Conservation (phyloP, 2,888 invertebrate species). For the Philhelius pedissequus region DNA sequence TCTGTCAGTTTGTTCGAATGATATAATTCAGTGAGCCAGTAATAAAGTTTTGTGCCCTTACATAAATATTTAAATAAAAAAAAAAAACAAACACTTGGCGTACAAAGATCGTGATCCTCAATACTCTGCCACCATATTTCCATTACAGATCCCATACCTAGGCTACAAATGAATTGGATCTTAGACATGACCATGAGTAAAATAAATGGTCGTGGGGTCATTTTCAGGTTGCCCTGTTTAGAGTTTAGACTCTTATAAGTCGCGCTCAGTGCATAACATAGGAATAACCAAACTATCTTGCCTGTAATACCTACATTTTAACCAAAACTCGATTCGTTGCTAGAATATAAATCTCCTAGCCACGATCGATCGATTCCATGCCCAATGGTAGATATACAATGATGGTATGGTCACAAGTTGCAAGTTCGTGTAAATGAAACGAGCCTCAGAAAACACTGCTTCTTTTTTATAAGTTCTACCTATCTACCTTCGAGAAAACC, state of each 20-base stretch:
- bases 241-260: not conserved
- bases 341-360: constrained; percentile 50
- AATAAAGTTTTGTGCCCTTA: not conserved
- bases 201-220: constrained; percentile 54
- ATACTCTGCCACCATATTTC: not conserved
- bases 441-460: constrained; percentile 30
- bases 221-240: constrained; percentile 13
- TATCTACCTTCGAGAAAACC: constrained; percentile 5
- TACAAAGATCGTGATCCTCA: constrained; percentile 50
- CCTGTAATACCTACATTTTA: constrained; percentile 13
- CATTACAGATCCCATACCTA: not conserved
- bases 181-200: constrained; percentile 24
- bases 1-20: too few species aligned
- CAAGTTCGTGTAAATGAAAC: constrained; percentile 50
- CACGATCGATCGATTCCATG: constrained; percentile 51
- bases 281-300: not conserved
- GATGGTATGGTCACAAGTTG: constrained; percentile 20
- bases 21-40: not conserved
- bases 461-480: constrained; percentile 1
- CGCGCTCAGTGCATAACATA: not conserved
- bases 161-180: constrained; percentile 25
- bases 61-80: not conserved
- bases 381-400: too few species aligned
- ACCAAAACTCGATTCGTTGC: constrained; percentile 39
- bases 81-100: constrained; percentile 4